Conservation (phyloP, 2,888 invertebrate genomes). For the Ephialtes manifestator region DNA sequence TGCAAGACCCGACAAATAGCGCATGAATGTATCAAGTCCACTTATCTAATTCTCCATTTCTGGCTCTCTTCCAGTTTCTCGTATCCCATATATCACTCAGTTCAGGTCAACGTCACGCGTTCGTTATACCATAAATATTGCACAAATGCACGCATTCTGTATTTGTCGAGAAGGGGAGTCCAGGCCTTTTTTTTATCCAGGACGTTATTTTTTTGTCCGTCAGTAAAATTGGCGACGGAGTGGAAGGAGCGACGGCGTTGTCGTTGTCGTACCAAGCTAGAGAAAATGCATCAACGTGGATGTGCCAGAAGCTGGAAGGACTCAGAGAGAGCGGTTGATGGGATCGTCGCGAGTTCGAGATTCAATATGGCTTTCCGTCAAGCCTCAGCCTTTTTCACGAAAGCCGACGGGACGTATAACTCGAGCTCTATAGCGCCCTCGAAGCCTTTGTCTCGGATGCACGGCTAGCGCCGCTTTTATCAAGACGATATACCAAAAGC, state of each 20-base stretch:
- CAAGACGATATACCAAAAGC: slow-evolving; percentile 57
- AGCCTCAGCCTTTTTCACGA: slow-evolving; percentile 34
- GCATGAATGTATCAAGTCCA: neutral
- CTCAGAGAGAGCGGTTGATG: slow-evolving; percentile 45
- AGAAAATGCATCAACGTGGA: slow-evolving; percentile 31
- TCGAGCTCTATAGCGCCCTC: slow-evolving; percentile 6
- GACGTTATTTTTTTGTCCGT: neutral
- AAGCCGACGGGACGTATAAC: slow-evolving; percentile 40
- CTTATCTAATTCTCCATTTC: neutral
- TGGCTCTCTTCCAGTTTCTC: neutral
- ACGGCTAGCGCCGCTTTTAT: slow-evolving; percentile 48
- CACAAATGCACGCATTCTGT: neutral
- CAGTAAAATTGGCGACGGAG: slow-evolving; percentile 22
- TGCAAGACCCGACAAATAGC: neutral
- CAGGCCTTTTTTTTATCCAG: slow-evolving; percentile 10
- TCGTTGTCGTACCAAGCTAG: neutral
- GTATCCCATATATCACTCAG: slow-evolving; percentile 11
- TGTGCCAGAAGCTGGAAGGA: slow-evolving; percentile 8
- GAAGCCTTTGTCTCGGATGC: slow-evolving; percentile 55
- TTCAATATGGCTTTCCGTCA: slow-evolving; percentile 61
- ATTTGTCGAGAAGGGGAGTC: slow-evolving; percentile 18
- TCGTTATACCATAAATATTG: slow-evolving; percentile 7
- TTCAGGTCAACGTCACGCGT: slow-evolving; percentile 6
- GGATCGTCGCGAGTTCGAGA: slow-evolving; percentile 57
- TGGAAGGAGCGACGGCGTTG: slow-evolving; percentile 13